Evolutionary conservation across 2,888 invertebrate genomes (phyloP).

Genomic region (Eupithecia dodoneata): DNA sequence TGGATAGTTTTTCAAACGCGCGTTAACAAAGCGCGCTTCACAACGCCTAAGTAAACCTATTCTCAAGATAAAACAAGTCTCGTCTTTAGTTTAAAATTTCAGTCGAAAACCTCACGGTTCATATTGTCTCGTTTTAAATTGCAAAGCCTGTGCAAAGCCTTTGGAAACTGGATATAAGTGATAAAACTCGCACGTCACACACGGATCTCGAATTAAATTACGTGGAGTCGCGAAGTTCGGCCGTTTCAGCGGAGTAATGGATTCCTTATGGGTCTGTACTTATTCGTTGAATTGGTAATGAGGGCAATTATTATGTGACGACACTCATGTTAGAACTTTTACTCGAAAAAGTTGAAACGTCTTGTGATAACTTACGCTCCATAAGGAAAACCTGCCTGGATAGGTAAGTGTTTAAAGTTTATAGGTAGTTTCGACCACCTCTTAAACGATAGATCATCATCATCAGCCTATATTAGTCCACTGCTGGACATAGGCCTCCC

Average conservation of each 20-base stretch:
- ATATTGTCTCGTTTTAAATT: not conserved
- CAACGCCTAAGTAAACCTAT: not conserved
- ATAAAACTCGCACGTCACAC: slow-evolving; percentile 29
- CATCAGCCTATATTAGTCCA: too few relatives aligned
- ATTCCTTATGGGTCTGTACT: slow-evolving; percentile 36
- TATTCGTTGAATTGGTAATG: slow-evolving; percentile 20
- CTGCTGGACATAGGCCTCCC: too few relatives aligned
- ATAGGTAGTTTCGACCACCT: not conserved
- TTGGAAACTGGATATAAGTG: not conserved
- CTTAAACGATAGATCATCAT: not conserved
- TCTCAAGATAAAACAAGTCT: not conserved
- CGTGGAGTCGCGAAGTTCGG: slow-evolving; percentile 31
- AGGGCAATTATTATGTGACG: slow-evolving; percentile 20
- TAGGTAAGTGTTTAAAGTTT: not conserved
- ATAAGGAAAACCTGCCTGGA: not conserved
- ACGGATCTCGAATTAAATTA: slow-evolving; percentile 34
- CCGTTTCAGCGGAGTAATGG: slow-evolving; percentile 35
- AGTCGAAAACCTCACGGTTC: not conserved
- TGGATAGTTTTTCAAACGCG: not conserved
- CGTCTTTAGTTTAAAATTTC: not conserved
- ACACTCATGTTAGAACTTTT: slow-evolving; percentile 10
- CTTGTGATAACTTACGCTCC: not conserved
- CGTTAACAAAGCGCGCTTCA: not conserved
- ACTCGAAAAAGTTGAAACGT: not conserved
- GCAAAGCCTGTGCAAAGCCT: not conserved